phyloP scores from a whole-genome alignment of 1,140 invertebrate species.

The Pseudomyrmex flavicornis region DNA sequence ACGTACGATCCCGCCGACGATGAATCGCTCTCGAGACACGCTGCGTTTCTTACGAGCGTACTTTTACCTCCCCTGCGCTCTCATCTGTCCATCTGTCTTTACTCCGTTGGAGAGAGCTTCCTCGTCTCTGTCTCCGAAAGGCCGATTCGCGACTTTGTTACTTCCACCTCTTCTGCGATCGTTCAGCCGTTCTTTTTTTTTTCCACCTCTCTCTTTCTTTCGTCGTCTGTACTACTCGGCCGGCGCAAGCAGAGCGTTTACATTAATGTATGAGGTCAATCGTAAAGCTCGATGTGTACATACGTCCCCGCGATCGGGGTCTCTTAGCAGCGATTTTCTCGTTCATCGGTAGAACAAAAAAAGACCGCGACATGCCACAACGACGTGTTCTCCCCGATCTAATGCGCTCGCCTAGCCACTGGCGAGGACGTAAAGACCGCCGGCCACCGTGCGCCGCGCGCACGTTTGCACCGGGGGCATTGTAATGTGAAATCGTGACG shows the following conservation, averaged over 20 bases:
- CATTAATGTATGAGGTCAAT: slow-evolving; percentile 85
- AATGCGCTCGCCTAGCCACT: slow-evolving; percentile 72
- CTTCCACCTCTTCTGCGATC: background rate
- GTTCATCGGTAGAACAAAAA: slow-evolving; percentile 72
- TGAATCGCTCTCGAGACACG: slow-evolving; percentile 19
- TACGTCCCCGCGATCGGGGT: slow-evolving; percentile 79
- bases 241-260: slow-evolving; percentile 78
- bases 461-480: slow-evolving; percentile 59
- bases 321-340: slow-evolving; percentile 78
- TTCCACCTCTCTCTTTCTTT: background rate
- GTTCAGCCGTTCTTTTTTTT: background rate
- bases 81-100: slow-evolving; percentile 40
- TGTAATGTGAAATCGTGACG: slow-evolving; percentile 76
- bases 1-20: slow-evolving; percentile 5
- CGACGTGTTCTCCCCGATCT: slow-evolving; percentile 75
- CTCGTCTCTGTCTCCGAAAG: slow-evolving; percentile 13
- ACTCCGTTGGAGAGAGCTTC: slow-evolving; percentile 22
- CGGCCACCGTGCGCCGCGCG: slow-evolving; percentile 64
- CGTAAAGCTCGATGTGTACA: slow-evolving; percentile 84
- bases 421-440: slow-evolving; percentile 48
- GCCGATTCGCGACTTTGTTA: slow-evolving; percentile 25
- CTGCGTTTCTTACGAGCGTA: slow-evolving; percentile 46
- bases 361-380: slow-evolving; percentile 79
- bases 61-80: slow-evolving; percentile 59
- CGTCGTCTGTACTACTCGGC: slow-evolving; percentile 29